Base-by-base conservation (phyloP, 2,113 vertebrate genomes). In the Brevimyrus niger region DNA sequence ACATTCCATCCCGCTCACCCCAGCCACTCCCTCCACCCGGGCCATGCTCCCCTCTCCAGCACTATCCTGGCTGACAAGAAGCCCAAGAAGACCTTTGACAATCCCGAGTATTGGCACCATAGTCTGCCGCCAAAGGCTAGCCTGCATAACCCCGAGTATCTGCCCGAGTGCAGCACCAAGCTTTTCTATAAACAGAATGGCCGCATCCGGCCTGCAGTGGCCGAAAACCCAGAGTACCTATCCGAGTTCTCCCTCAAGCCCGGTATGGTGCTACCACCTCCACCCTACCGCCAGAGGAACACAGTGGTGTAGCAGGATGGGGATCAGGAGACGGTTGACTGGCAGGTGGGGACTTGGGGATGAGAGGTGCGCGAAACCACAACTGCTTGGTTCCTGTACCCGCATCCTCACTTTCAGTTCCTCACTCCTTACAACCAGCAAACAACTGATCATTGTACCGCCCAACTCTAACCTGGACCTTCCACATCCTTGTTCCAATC, bases 101-200 rank as follows among this genome's bases (percentile, higher is more conserved):
- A 99, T 96, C 98, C 98, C 23, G 98, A 99, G 92, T 99, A 99
- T 95, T 99, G 97, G 97, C 98, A 98, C 93, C 97, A 99, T 95
- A 99, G 97, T 94, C 95, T 99, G 94, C 98, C 98, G 0, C 97
- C 97, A 0, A 96, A 97, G 88, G 96, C 97, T 88, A 96, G 94
- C 91, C 95, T 96, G 27, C 96, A 96, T 88, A 95, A 96, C 92
- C 96, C 96, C 1, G 96, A 97, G 94, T 97, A 96, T 91, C 96
- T 93, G 92, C 97, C 97, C 92, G 97, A 97, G 89, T 97, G 97
- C 92, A 97, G 97, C 91, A 96, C 97, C 95, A 99, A 97, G 94
- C 97, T 98, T 94, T 97, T 98, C 96, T 98, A 97, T 94, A 99
- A 98, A 94, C 98, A 99, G 94, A 99, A 99, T 0, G 97, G 97